Base-by-base conservation (phyloP, 2,113 vertebrate species). In the Monopterus albus region DNA sequence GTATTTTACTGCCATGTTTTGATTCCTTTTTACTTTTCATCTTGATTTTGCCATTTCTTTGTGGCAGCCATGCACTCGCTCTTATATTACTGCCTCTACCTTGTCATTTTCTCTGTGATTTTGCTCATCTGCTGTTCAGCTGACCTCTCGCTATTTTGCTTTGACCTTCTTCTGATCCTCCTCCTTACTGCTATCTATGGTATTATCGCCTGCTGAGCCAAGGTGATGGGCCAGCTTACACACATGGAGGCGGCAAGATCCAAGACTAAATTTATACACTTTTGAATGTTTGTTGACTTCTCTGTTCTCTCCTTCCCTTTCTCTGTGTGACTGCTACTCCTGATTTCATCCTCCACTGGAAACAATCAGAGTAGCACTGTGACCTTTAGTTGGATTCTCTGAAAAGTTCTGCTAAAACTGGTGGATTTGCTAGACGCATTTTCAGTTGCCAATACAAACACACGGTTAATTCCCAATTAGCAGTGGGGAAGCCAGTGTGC, bases 381-480 rank as follows among this genome's bases (percentile, higher is more conserved):
- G 82, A 89, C 90, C 87, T 90, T 87, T 67, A 61, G 67, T 47
- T 21, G 39, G 64, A 55, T 72, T 65, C 61, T 61, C 4, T 49
- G 70, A 80, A 77, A 85, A 45, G 77, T 85, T 88, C 75, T 35
- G 42, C 65, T 80, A 49, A 75, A 66, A 67, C 43, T n/a, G 57
- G 52, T 5, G 13, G n/a, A 25, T 60, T 23, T 7, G 35, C 39
- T 17, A 47, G 20, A 46, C 21, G 15, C 47, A 59, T 67, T 56
- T 55, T 62, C 31, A 12, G 26, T n/a, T 72, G 75, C 81, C 82
- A 79, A 72, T 38, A 66, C 51, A 87, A 90, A 88, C 66, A 72
- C 31, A 60, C 78, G 77, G 55, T 70, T 85, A 78, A 84, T 72
- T 81, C 69, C 66, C 66, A 73, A 73, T 78, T 87, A 81, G 31